phyloP scores from a whole-genome alignment of 64 coral and sea anemone species.

The Montipora foliosa region DNA sequence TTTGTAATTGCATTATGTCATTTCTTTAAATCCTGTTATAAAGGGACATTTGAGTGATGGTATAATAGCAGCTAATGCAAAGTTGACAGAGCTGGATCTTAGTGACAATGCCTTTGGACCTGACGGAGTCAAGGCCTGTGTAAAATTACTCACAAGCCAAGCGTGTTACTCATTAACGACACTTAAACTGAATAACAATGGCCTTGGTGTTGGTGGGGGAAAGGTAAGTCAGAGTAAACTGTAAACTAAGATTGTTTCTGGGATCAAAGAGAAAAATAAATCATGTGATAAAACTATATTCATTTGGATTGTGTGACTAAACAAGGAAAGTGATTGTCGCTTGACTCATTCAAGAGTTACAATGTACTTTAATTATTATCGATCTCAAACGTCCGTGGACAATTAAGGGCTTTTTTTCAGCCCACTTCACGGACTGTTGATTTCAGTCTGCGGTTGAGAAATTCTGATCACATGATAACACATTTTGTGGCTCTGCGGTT shows the following conservation, averaged over 20 bases:
- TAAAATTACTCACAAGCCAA: conserved; percentile 90
- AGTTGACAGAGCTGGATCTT: conserved; percentile 88
- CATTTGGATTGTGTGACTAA: too few species aligned
- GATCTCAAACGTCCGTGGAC: too few species aligned
- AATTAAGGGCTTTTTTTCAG: too few species aligned
- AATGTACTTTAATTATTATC: too few species aligned
- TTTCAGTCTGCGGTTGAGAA: too few species aligned
- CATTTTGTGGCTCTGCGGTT: too few species aligned
- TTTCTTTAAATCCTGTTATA: not conserved
- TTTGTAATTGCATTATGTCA: not conserved
- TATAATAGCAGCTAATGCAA: conserved; percentile 90
- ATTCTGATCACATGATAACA: too few species aligned
- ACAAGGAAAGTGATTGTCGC: too few species aligned
- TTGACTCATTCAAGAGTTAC: too few species aligned
- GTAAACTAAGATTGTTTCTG: not conserved
- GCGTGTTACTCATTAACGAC: conserved; percentile 91
- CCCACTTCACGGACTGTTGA: too few species aligned
- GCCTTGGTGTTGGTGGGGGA: conserved; percentile 95
- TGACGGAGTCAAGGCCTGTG: conserved; percentile 94
- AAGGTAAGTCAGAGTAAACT: conserved; percentile 55
- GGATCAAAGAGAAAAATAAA: not conserved
- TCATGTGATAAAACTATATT: too few species aligned
- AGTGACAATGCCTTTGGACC: conserved; percentile 99
- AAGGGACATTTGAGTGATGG: conserved; percentile 88
- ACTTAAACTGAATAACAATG: conserved; percentile 97